Evolutionary conservation across 2,888 invertebrate species (phyloP), one percentile per base, ranked within the genome.

Genomic region (Lymantria monacha): DNA sequence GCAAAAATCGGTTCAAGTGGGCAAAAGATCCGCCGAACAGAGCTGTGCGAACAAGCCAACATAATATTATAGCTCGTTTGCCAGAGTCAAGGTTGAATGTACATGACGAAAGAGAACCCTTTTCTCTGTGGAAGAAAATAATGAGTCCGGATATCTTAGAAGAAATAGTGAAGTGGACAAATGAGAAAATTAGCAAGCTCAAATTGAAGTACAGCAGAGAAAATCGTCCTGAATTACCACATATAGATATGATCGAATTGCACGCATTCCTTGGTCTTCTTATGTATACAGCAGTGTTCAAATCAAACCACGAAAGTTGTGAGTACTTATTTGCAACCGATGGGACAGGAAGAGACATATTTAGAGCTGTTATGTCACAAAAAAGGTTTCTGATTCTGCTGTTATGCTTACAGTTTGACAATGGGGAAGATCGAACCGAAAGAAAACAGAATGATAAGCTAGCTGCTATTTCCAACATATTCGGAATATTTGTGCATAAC

Each of bases 341-440:
- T 41, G 61, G 57, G n/a, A 59, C 59, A 1, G 53, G 59, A 1
- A 47, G 49, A 10, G 56, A 60, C 38, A 58, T 63, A 12, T 68
- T 59, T 53, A 49, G 59, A 9, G 55, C 47, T 42, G 48, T 58
- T 3, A 63, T 68, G 61, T 54, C 57, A 8, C 57, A 61, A 44
- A 52, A 57, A 31, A 49, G 69, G 44, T 67, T 66, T 49, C 22
- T 42, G 10, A 51, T 49, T 45, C 30, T 69, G 10, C 14, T 66
- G 14, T 48, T 59, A 14, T 59, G 58, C 40, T 33, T 66, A 14
- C 51, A 63, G 42, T 60, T 65, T 54, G 65, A 69, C 30, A 50
- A 64, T 44, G 30, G n/a, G 5, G 11, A 38, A 3, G 47, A 53
- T 30, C 43, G 67, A 38, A 42, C 53, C 33, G 54, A 62, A 36